These are phyloP conservation scores for Dicyrtoma fusca DNA, from an alignment of 2,888 invertebrate species.

Conservation along the genomic window DNA sequence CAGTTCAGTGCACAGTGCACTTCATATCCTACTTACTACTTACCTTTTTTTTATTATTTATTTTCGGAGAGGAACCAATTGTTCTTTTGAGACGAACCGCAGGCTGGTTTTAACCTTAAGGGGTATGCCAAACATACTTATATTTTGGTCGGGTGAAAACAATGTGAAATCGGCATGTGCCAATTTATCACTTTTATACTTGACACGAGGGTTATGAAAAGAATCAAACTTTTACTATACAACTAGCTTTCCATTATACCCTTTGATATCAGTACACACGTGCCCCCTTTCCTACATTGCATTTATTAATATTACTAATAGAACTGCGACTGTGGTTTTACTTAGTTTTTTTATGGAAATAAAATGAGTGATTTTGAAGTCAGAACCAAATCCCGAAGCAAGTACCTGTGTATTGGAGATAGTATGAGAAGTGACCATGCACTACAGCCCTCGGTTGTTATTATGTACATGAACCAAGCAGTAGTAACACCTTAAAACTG, in stretches of 20 bases:
- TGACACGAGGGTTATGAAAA: conserved; percentile 30
- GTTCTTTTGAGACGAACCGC: background rate
- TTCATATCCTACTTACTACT: too few species aligned
- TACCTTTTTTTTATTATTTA: background rate
- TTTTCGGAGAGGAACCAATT: background rate
- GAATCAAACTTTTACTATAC: conserved; percentile 9
- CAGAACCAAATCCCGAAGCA: too few species aligned
- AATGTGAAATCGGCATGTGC: conserved; percentile 49
- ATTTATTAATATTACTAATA: too few species aligned
- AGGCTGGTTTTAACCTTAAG: conserved; percentile 46
- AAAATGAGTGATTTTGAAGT: too few species aligned
- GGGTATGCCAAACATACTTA: conserved; percentile 44
- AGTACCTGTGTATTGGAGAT: too few species aligned
- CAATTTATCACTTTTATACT: conserved; percentile 54
- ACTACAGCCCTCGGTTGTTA: too few species aligned
- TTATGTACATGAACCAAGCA: too few species aligned
- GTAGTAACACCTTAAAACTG: too few species aligned
- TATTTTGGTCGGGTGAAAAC: conserved; percentile 36
- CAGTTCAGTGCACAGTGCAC: conserved; percentile 3
- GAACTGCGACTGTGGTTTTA: too few species aligned
- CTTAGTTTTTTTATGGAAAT: too few species aligned
- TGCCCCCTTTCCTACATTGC: background rate
- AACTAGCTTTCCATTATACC: conserved; percentile 29
- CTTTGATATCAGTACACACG: background rate
- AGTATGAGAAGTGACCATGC: too few species aligned